Percentiles rank a stretch among this genome's conserved stretches.
Conservation (phyloP, 2,797 vertebrate species). For the Ptychadena robeensis region DNA sequence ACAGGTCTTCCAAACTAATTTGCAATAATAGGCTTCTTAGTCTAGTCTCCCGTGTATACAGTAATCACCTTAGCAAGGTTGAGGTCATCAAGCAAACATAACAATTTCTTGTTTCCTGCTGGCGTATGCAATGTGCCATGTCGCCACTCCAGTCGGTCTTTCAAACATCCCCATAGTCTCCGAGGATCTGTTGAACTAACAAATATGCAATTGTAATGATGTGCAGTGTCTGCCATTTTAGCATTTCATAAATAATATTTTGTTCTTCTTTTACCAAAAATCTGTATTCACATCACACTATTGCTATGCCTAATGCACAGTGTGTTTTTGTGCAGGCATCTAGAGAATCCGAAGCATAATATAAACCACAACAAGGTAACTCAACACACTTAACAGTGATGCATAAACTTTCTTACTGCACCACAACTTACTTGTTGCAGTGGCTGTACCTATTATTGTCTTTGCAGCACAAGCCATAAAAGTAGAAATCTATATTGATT, state of each 20-base stretch:
- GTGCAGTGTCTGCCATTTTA: neutral
- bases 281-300: neutral
- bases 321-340: too few relatives aligned
- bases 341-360: too few relatives aligned
- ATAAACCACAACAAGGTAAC: neutral
- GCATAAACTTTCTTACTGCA: neutral
- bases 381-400: neutral
- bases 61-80: constrained; percentile 61
- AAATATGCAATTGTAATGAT: constrained; percentile 44
- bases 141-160: constrained; percentile 54
- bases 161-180: constrained; percentile 60
- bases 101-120: constrained; percentile 58
- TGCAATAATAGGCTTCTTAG: constrained; percentile 52
- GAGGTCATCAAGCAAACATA: constrained; percentile 61
- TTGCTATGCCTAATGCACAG: too few relatives aligned
- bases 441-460: too few relatives aligned
- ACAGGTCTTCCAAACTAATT: constrained; percentile 57
- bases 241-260: neutral
- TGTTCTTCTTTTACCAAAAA: neutral
- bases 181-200: constrained; percentile 55
- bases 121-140: constrained; percentile 54
- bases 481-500: too few relatives aligned
- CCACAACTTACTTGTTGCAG: neutral
- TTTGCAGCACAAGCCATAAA: too few relatives aligned
- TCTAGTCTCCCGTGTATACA: constrained; percentile 38